Evolutionary conservation across 2,888 invertebrate genomes (phyloP), one percentile per base, ranked within the genome.

Genomic region (Venustoraphidia nigricollis): DNA sequence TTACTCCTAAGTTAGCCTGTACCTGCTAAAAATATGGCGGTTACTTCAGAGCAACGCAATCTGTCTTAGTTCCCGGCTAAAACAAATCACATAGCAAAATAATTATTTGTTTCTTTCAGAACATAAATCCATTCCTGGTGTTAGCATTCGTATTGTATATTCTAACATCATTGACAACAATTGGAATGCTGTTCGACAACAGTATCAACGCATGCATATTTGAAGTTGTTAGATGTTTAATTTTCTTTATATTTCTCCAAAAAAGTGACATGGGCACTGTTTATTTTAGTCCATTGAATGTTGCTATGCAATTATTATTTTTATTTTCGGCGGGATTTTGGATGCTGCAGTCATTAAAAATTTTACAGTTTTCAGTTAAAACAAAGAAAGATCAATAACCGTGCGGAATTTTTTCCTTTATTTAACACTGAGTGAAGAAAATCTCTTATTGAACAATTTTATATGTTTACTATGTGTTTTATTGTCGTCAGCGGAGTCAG

Each of bases 131-230:
- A 38, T 55, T 76, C 10, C 71, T 74, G 3, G 76, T 79, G 2
- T 63, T 76, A 10, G 63, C 71, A 44, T 74, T 75, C 58, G 75
- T 80, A 0, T 51, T 71, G 41, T 83, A 82, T 68, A 77, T 84
- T 54, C 71, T 84, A 41, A 73, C 73, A 3, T 79, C 83, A 0
- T 64, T 85, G 10, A 79, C 79, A 1, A 68, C 77, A 27, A 81
- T 85, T 45, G 84, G 85, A 1, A 73, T 84, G 71, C 61, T 85
- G 9, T 79, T 85, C 56, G 85, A 85, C 56, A 75, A 78, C 55
- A 73, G 75, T 40, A 70, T 73, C 8, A 69, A 75, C 55, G 80
- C 80, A 1, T 71, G 75, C 8, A 58, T 75, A 2, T 66, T 80
- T 36, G 86, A 86, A 63, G 70, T 82, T 1, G 52, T 74, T 2